Evolutionary conservation across 2,888 invertebrate species (phyloP).

Genomic region (Pachycephus smyrnensis): DNA sequence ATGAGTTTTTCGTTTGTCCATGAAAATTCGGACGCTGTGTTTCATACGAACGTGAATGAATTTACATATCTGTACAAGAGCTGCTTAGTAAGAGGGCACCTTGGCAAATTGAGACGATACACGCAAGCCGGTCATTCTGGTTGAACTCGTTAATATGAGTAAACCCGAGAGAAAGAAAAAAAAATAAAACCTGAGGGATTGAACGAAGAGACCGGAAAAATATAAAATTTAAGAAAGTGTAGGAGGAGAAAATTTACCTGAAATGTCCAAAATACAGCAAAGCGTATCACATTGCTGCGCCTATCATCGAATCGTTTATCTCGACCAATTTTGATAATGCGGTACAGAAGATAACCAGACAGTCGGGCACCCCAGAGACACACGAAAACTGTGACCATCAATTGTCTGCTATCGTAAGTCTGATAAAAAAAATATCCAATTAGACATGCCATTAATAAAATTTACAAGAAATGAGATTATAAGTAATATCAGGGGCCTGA

Average conservation of each 20-base stretch:
- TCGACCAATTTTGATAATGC: constrained; percentile 90
- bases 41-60: neutral
- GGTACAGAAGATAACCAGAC: constrained; percentile 89
- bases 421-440: constrained; percentile 55
- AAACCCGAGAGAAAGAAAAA: neutral
- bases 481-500: neutral
- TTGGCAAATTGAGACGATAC: neutral
- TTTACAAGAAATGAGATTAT: neutral
- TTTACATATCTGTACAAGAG: neutral
- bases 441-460: neutral
- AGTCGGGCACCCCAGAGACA: constrained; percentile 89
- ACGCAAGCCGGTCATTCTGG: neutral
- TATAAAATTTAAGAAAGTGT: neutral
- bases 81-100: too few species aligned
- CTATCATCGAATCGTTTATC: constrained; percentile 93
- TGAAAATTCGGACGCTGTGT: too few species aligned
- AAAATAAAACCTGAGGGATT: neutral
- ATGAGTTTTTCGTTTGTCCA: too few species aligned
- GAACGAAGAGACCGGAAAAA: neutral
- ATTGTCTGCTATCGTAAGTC: constrained; percentile 88
- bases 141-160: neutral
- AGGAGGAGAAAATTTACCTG: constrained; percentile 71
- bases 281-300: constrained; percentile 85
- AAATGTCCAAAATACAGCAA: constrained; percentile 94
- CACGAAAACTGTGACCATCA: constrained; percentile 91